Percentiles rank a stretch among this genome's conserved stretches.
Evolutionary conservation across 1,140 invertebrate species (phyloP).

Genomic region (Drosophila ironensis): DNA sequence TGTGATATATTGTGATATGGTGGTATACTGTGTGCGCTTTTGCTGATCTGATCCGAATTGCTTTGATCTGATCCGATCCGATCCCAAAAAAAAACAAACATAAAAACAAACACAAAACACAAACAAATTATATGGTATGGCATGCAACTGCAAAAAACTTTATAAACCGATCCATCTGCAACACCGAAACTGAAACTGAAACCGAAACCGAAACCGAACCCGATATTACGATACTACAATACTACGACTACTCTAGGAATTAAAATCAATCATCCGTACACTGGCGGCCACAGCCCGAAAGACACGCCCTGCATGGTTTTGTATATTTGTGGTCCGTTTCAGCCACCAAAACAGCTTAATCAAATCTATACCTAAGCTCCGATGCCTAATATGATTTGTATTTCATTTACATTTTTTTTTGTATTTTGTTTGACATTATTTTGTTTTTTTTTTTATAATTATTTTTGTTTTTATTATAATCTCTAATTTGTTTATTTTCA

Average conservation of each 20-base stretch:
- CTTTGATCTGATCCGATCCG: background rate
- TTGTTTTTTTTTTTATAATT: constrained; percentile 5
- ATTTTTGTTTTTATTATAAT: background rate
- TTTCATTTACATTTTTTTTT: constrained; percentile 22
- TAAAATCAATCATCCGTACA: constrained; percentile 29
- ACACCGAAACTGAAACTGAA: background rate
- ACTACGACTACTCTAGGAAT: constrained; percentile 29
- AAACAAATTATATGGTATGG: constrained; percentile 44
- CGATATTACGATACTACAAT: too few relatives aligned
- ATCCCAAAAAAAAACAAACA: constrained; percentile 4
- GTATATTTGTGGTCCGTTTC: constrained; percentile 81
- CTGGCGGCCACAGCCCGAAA: constrained; percentile 56
- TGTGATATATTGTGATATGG: constrained; percentile 25
- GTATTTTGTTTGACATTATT: too few relatives aligned
- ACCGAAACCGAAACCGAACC: too few relatives aligned
- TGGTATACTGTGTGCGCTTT: constrained; percentile 34
- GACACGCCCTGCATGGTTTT: constrained; percentile 77
- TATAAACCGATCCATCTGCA: constrained; percentile 14
- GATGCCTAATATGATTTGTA: constrained; percentile 14
- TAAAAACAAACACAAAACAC: constrained; percentile 40
- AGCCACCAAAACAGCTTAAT: constrained; percentile 21
- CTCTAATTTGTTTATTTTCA: constrained; percentile 9
- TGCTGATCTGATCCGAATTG: too few relatives aligned
- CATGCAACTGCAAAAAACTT: constrained; percentile 27
- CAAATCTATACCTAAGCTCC: constrained; percentile 15